Evolutionary conservation across 1,140 invertebrate genomes (phyloP).

Genomic region (Anagrus nilaparvatae): DNA sequence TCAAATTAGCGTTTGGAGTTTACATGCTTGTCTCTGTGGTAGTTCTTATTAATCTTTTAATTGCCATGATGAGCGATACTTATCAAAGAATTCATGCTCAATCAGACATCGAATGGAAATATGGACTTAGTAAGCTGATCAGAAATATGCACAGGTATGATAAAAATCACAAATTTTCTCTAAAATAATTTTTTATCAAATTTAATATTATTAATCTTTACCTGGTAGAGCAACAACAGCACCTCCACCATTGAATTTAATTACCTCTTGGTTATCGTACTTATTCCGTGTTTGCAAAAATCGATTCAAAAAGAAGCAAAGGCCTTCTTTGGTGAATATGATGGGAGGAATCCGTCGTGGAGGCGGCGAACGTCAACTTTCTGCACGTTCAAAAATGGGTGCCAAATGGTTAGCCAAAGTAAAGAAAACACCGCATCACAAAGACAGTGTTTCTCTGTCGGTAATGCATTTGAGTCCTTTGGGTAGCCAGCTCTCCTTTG

Average conservation of each 20-base stretch:
- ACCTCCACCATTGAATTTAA: slow-evolving; percentile 91
- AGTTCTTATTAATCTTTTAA: slow-evolving; percentile 96
- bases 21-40: slow-evolving; percentile 98
- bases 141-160: slow-evolving; percentile 83
- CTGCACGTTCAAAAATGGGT: slow-evolving; percentile 69
- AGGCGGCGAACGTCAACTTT: no score
- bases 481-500: slow-evolving; percentile 74
- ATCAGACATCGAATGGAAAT: slow-evolving; percentile 99
- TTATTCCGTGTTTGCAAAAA: slow-evolving; percentile 69
- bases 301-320: slow-evolving; percentile 58
- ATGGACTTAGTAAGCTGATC: slow-evolving; percentile 95
- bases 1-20: slow-evolving; percentile 76
- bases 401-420: slow-evolving; percentile 78
- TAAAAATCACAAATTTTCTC: not conserved
- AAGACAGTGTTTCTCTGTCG: slow-evolving; percentile 66
- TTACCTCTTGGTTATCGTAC: slow-evolving; percentile 87
- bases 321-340: slow-evolving; percentile 71
- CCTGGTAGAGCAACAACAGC: slow-evolving; percentile 76
- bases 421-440: slow-evolving; percentile 60
- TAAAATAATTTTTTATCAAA: not conserved
- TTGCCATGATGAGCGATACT: slow-evolving; percentile 99
- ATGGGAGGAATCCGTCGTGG: slow-evolving; percentile 59
- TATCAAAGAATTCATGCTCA: slow-evolving; percentile 98
- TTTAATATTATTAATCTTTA: not conserved
- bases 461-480: slow-evolving; percentile 67